A percentile compares a stretch with the other conserved stretches of the same genome.
These are phyloP conservation scores for Dicrostonyx torquatus DNA, from an alignment of 2,797 vertebrate species.

Conservation along the genomic window DNA sequence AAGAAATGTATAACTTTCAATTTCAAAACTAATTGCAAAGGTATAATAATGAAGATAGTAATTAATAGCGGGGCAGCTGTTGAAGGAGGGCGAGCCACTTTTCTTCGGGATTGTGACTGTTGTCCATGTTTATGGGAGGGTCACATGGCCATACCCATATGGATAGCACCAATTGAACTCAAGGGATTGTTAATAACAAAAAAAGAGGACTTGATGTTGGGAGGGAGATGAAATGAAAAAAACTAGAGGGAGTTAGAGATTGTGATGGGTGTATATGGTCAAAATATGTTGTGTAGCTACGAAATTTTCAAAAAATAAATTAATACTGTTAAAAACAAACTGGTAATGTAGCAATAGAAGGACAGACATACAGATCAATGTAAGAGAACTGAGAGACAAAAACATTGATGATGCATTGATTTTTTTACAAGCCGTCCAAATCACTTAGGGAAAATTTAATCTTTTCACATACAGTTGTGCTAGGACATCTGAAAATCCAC, in stretches of 20 bases:
- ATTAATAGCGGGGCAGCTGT: neutral
- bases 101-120: neutral
- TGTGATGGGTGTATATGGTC: neutral
- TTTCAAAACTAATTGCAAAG: constrained; percentile 18
- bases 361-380: neutral
- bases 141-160: no score
- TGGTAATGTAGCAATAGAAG: neutral
- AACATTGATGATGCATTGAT: neutral
- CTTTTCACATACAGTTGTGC: neutral
- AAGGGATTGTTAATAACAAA: neutral
- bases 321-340: neutral
- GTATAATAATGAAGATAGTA: neutral
- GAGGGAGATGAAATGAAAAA: no score
- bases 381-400: neutral
- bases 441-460: neutral
- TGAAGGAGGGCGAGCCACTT: neutral
- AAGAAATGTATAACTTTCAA: neutral
- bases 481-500: neutral
- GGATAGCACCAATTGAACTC: neutral
- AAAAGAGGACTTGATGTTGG: neutral
- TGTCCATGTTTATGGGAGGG: neutral
- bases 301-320: neutral
- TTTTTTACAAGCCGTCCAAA: neutral
- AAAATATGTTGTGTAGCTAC: neutral
- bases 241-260: neutral